Evolutionary conservation across 2,797 vertebrate species (phyloP), one percentile per base, ranked within the genome.

Genomic region (Enteromius argenteus): DNA sequence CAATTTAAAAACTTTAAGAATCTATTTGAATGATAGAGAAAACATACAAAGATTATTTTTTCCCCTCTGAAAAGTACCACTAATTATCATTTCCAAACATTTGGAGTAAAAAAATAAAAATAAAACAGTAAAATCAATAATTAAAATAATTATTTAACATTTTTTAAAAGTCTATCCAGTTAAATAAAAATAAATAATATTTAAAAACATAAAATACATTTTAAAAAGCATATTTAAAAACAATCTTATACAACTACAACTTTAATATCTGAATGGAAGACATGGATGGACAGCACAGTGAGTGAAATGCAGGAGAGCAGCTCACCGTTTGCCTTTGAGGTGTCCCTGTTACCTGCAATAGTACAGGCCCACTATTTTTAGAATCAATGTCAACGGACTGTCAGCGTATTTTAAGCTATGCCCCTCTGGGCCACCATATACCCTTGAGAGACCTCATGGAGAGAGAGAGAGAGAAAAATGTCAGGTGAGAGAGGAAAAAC

Each of bases 291-390:
- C 62, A 79, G 60, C 67, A 66, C 77, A 73, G 74, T 5, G 4
- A 62, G 53, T 39, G 56, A 14, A 81, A 64, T 56, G 71, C 44
- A 46, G 79, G 62, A 67, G 69, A 66, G 75, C 62, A 46, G 87
- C 73, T 85, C 85, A 83, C 75, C 56, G 58, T 89, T 92, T 87
- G 93, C 92, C 92, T 93, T 92, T 90, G 90, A 92, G 90, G 88
- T 91, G 92, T 91, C 92, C 91, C 84, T 37, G 83, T 82, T 92
- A 94, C 91, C 91, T 93, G 92, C 83, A 92, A 92, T 88, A 92
- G 86, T 90, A 90, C 89, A 86, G 35, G 6, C 42, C 0, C 2
- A 73, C 88, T 93, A 94, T 94, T 91, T 93, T 92, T 93, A 94
- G 90, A 78, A 58, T 56, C 39, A 27, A 84, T 86, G 86, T 79